phyloP scores from a whole-genome alignment of 2,797 vertebrate species.

The Centroberyx gerrardi region DNA sequence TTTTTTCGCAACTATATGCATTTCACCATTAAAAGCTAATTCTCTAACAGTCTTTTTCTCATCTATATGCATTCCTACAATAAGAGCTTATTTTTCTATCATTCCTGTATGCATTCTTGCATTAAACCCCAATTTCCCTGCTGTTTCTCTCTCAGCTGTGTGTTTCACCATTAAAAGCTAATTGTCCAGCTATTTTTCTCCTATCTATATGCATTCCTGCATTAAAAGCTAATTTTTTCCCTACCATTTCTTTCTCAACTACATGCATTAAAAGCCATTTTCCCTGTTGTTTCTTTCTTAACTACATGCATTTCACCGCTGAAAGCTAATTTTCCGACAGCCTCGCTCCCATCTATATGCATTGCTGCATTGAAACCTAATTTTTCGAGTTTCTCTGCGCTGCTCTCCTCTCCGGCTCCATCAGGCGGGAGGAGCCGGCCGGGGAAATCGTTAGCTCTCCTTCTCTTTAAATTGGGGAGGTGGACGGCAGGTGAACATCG shows the following conservation, averaged over 20 bases:
- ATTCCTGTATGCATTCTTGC: no score
- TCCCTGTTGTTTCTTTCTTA: slow-evolving; percentile 50
- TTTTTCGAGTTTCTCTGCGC: slow-evolving; percentile 66
- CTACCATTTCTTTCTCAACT: slow-evolving; percentile 11
- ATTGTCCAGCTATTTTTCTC: no score
- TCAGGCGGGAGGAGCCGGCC: slow-evolving; percentile 59
- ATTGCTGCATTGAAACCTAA: slow-evolving; percentile 58
- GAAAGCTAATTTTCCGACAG: slow-evolving; percentile 63
- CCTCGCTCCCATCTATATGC: slow-evolving; percentile 70
- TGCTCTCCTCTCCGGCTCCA: slow-evolving; percentile 48
- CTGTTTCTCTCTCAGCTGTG: no score
- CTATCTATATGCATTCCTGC: no score
- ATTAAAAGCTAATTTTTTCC: no score
- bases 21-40: no score
- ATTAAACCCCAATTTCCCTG: no score
- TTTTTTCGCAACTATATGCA: no score
- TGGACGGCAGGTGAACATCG: slow-evolving; percentile 86
- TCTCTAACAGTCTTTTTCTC: no score
- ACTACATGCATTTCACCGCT: slow-evolving; percentile 58
- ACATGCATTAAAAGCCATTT: slow-evolving; percentile 58
- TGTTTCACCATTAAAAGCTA: no score
- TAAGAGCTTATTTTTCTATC: no score
- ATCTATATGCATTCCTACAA: no score
- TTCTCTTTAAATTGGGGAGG: slow-evolving; percentile 84
- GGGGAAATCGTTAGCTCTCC: slow-evolving; percentile 84